Base-by-base conservation (phyloP, 2,113 vertebrate genomes). In the Clarias magur region DNA sequence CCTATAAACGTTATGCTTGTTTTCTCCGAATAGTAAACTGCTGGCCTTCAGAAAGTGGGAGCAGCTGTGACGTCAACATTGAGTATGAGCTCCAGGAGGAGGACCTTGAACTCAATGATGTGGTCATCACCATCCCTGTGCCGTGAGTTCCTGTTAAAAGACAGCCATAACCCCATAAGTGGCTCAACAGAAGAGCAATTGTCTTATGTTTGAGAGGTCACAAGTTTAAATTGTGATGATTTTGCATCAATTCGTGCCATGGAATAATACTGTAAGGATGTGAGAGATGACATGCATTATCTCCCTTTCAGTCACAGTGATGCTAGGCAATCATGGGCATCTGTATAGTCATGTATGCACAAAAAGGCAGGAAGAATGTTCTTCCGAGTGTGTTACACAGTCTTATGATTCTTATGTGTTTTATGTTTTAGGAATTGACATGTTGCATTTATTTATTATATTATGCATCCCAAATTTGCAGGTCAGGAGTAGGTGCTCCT, bases 11-110 rank as follows among this genome's bases (percentile, higher is more conserved):
- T 59, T 6, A 57, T 6, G 7, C 6, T 34, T 57, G 92, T 96
- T 87, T 80, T 82, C 48, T 27, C 34, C 59, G 34, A 8, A 48
- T 93, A 99, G 98, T 99, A 95, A 99, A 99, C 94, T 99, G 98
- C 95, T 99, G 98, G 98, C 98, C 98, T 0, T 99, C 98, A n/a
- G 98, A 99, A 92, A 99, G 96, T 4, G 97, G 95, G 27, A 97
- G 76, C 83, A 96, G 93, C 88, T 99, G 98, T 27, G 98, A 99
- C 27, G 97, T 99, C 84, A 99, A 99, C 94, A 99, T 99, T 53
- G 98, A 99, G 48, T 99, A 99, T 0, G 98, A 99, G 88, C 93
- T 99, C 89, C 98, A 99, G 90, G 97, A 99, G 88, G 97, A 97
- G 54, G 96, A 91, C 82, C 95, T 99, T 17, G 98, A 99, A 88